Percentiles rank a stretch among this genome's conserved stretches.
These are phyloP conservation scores for Brienomyrus longianalis DNA, from an alignment of 2,113 vertebrate genomes.

Conservation along the genomic window DNA sequence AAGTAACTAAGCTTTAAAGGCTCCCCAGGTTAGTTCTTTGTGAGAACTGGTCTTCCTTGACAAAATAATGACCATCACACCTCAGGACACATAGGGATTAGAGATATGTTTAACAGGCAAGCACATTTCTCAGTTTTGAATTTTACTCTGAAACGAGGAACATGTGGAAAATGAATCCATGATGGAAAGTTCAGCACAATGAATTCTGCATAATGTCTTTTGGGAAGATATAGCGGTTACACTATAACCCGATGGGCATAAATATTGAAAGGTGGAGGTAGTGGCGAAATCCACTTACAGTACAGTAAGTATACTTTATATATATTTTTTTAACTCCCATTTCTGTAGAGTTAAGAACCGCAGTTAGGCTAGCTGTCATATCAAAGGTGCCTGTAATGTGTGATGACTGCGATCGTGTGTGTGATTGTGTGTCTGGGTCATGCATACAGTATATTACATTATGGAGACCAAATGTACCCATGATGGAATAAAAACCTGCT, in stretches of 20 bases:
- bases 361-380: background rate
- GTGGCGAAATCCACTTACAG: background rate
- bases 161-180: conserved; percentile 4
- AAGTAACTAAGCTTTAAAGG: background rate
- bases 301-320: background rate
- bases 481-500: background rate
- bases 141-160: background rate
- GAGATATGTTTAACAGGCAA: background rate
- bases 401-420: background rate
- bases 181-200: background rate
- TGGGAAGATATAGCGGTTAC: background rate
- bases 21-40: background rate
- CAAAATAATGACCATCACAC: background rate
- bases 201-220: background rate
- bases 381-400: background rate
- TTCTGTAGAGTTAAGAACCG: background rate
- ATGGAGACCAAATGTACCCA: background rate
- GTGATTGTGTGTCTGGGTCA: background rate
- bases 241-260: background rate
- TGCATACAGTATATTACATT: background rate
- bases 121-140: background rate
- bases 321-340: background rate
- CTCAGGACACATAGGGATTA: background rate
- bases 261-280: background rate
- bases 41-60: background rate